Evolutionary conservation across 2,888 invertebrate species (phyloP), one percentile per base, ranked within the genome.

Genomic region (Mantis religiosa): DNA sequence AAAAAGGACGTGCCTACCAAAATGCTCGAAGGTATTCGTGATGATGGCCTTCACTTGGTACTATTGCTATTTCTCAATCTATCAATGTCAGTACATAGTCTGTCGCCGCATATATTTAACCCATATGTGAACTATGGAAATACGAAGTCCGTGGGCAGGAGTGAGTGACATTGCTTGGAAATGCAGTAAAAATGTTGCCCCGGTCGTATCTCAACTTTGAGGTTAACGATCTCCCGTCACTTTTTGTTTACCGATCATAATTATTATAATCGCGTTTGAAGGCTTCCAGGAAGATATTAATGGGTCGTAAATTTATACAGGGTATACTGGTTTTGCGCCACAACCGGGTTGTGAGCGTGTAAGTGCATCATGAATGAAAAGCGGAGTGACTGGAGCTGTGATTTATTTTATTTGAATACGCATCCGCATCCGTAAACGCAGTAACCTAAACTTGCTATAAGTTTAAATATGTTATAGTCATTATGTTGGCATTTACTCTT

Each of bases 21-120:
- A 85, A 87, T 87, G 87, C 85, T 89, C 85, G 47, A 41, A 87
- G 87, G 71, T 87, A 86, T 86, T 89, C 83, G 28, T 82, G 28
- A n/a, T 47, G 41, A 82, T 83, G 88, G 82, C 84, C 87, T 89
- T 89, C 89, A 88, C 41, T 83, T 89, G 41, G 41, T 41, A 85
- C 54, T 88, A 87, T 88, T 88, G 85, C 87, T 88, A 41, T 85
- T 85, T 88, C 87, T 88, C 84, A 88, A 89, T 89, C 88, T 87
- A 87, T 89, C 89, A 89, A 89, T 87, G 89, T 89, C 89, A 88
- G 54, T 83, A 84, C 54, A 12, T 34, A 41, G 30, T n/a, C 82
- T 41, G 28, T 54, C 47, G 30, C 15, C 88, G 88, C 88, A 89
- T 89, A 89, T 84, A 71, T 83, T 89, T 89, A 88, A 88, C 89